Evolutionary conservation across 2,797 vertebrate genomes (phyloP).

Genomic region (Loriculus beryllinus): DNA sequence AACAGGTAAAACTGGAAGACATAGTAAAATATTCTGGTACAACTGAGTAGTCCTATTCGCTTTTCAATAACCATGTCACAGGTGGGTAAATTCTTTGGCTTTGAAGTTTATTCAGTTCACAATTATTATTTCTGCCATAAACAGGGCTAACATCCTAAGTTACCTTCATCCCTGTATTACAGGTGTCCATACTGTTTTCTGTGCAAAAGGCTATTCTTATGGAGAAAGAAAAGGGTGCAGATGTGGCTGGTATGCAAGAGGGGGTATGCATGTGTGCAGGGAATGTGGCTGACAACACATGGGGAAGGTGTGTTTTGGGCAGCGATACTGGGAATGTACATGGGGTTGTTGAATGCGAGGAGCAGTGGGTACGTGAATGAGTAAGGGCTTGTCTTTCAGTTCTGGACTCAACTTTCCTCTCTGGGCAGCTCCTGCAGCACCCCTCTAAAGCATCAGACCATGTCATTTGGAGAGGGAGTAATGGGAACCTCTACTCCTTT

Average conservation of each 20-base stretch:
- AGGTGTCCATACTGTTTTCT: not conserved
- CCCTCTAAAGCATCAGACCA: not conserved
- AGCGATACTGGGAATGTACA: not conserved
- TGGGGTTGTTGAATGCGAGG: not conserved
- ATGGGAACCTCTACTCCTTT: not conserved
- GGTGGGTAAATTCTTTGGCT: not conserved
- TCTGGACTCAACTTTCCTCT: not conserved
- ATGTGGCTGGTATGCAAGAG: not conserved
- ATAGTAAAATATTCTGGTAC: not conserved
- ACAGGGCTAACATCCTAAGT: not conserved
- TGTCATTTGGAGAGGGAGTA: not conserved
- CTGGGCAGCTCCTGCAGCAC: not conserved
- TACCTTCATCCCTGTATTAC: not conserved
- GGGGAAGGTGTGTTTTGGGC: not conserved
- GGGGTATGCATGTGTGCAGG: not conserved
- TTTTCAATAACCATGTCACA: not conserved
- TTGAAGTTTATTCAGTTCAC: not conserved
- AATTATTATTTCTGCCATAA: not conserved
- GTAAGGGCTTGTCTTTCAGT: not conserved
- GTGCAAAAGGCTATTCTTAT: not conserved
- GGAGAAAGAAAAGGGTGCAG: not conserved
- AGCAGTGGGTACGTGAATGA: not conserved
- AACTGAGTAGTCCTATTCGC: not conserved
- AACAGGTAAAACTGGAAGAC: not conserved
- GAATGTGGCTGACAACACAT: not conserved